Evolutionary conservation across 1,140 invertebrate genomes (phyloP).

Genomic region (Zaprionus capensis): DNA sequence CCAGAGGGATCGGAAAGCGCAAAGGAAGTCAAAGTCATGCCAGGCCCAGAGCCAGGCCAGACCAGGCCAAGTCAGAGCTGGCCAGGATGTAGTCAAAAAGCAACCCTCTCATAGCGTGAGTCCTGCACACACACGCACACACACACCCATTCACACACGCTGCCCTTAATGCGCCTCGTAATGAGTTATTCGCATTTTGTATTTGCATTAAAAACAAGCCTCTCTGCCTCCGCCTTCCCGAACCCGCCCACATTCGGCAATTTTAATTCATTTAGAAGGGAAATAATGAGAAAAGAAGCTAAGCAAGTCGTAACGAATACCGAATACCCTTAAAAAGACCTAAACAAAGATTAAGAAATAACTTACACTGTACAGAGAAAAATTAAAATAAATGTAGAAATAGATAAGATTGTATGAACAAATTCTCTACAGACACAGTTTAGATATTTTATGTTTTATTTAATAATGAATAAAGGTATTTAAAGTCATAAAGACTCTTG

Average conservation of each 20-base stretch:
- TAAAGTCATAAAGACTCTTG: neutral
- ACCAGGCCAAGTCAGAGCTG: conserved; percentile 15
- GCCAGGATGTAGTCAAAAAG: conserved; percentile 60
- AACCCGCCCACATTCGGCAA: conserved; percentile 69
- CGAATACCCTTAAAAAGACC: neutral
- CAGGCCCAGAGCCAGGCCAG: conserved; percentile 36
- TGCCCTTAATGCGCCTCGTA: conserved; percentile 79
- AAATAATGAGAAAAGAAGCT: conserved; percentile 63
- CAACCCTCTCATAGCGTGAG: conserved; percentile 68
- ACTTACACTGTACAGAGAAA: neutral
- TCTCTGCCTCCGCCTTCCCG: conserved; percentile 24
- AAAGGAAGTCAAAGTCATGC: conserved; percentile 79
- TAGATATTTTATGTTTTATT: neutral
- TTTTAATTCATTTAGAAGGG: conserved; percentile 79
- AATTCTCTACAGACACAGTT: neutral
- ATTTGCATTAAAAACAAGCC: conserved; percentile 68
- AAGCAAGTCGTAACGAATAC: neutral
- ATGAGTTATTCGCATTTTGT: conserved; percentile 82
- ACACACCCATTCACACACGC: conserved; percentile 41
- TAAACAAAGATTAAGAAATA: neutral
- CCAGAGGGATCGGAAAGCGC: conserved; percentile 35
- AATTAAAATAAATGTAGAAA: neutral
- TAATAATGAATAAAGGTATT: neutral
- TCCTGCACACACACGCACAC: conserved; percentile 50
- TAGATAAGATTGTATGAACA: neutral